Evolutionary conservation across 2,888 invertebrate genomes (phyloP), one percentile per base, ranked within the genome.

Genomic region (Entomobrya multifasciata): DNA sequence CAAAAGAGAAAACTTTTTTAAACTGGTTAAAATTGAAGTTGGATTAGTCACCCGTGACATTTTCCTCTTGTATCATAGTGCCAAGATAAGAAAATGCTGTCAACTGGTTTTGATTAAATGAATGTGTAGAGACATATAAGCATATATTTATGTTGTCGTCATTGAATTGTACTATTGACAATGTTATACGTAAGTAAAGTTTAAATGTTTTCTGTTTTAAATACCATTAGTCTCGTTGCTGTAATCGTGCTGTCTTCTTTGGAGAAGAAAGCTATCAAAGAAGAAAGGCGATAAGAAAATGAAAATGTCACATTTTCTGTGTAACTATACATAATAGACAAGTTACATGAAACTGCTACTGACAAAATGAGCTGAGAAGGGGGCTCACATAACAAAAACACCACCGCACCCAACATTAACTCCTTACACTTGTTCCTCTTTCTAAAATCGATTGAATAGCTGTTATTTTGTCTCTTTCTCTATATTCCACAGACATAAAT

Each of bases 401-500:
- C 62, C 25, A 77, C 77, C 77, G 77, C 77, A 77, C 79, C 65
- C 65, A 79, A 22, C 62, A 79, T 65, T 79, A 79, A 79, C 79
- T 79, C 79, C 62, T 65, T 52, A 65, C 49, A 52, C 47, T 30
- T 52, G 52, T 52, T 72, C 55, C 72, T 81, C 36, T 55, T 57
- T 80, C 49, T 27, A 57, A 82, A 82, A 82, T 82, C 82, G 82
- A 82, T 82, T 82, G 72, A 72, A 74, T 72, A 52, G 72, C 36
- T 52, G 22, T 52, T 72, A 72, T 72, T 72, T 17, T 27, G 8
- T 49, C 13, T 10, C n/a, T 27, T n/a, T 8, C 36, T 36, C 36
- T 36, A 36, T 36, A n/a, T n/a, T n/a, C n/a, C n/a, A 3, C 49
- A 36, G 36, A 27, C 72, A 49, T 72, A 72, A 72, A 52, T 72